phyloP scores from a whole-genome alignment of 2,888 invertebrate genomes.

The Eupeodes latifasciatus region DNA sequence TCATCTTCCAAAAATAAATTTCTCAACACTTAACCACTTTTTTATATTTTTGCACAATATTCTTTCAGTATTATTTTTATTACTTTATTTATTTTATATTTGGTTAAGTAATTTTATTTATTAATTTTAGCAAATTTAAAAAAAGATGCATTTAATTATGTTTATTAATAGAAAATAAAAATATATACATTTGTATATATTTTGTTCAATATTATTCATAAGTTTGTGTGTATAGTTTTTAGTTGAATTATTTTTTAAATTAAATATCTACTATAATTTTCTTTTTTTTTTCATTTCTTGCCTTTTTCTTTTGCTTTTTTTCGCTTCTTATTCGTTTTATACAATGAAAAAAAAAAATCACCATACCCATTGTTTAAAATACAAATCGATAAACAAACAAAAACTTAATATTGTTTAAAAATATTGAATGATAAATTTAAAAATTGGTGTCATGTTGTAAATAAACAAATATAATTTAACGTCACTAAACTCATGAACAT shows the following conservation, averaged over 20 bases:
- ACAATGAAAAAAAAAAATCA: slow-evolving; percentile 50
- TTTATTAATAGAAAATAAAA: not conserved
- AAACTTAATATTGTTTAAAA: slow-evolving; percentile 16
- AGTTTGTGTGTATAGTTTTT: slow-evolving; percentile 25
- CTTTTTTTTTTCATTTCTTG: slow-evolving; percentile 32
- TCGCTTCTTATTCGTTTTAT: slow-evolving; percentile 62
- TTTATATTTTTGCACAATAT: slow-evolving; percentile 31
- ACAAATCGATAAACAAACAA: slow-evolving; percentile 37
- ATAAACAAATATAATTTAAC: slow-evolving; percentile 21
- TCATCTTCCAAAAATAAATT: slow-evolving; percentile 12
- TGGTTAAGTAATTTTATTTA: slow-evolving; percentile 14
- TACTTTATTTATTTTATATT: slow-evolving; percentile 11
- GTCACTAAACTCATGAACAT: slow-evolving; percentile 20
- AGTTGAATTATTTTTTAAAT: not conserved
- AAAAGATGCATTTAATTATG: not conserved
- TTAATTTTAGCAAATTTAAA: not conserved
- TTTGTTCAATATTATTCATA: slow-evolving; percentile 17
- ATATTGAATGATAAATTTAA: slow-evolving; percentile 22
- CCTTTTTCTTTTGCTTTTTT: slow-evolving; percentile 56
- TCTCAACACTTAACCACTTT: not conserved
- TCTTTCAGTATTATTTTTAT: slow-evolving; percentile 30
- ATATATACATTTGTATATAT: not conserved
- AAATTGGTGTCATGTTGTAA: slow-evolving; percentile 59
- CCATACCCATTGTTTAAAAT: slow-evolving; percentile 15
- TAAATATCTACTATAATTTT: slow-evolving; percentile 1